A percentile compares a stretch with the other conserved stretches of the same genome.
These are phyloP conservation scores for Eumaeus atala DNA, from an alignment of 1,140 invertebrate genomes.

Conservation along the genomic window DNA sequence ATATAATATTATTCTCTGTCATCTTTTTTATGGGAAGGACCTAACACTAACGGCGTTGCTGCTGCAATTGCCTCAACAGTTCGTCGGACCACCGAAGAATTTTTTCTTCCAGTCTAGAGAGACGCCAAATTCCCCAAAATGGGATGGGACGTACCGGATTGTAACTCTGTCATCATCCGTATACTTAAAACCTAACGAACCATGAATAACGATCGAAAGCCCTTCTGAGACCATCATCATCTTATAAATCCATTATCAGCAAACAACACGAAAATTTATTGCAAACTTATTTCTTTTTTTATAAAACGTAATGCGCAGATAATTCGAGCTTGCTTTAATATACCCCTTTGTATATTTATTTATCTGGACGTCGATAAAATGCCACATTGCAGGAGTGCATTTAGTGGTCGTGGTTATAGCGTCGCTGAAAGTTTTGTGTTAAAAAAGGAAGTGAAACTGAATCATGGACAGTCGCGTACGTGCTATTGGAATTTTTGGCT, in stretches of 20 bases:
- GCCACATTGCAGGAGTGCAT: slow-evolving; percentile 15
- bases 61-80: too few species aligned
- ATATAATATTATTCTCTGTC: too few species aligned
- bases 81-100: too few species aligned
- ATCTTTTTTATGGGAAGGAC: too few species aligned
- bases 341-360: slow-evolving; percentile 1
- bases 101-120: too few species aligned
- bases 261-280: background rate
- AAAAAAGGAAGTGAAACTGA: slow-evolving; percentile 28
- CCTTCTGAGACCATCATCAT: background rate
- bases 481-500: slow-evolving; percentile 17
- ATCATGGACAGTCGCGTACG: slow-evolving; percentile 32
- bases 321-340: background rate
- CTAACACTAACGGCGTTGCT: too few species aligned
- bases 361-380: slow-evolving; percentile 14
- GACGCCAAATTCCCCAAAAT: too few species aligned
- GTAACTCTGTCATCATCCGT: too few species aligned
- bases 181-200: too few species aligned
- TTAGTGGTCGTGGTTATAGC: slow-evolving; percentile 19
- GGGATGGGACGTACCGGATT: too few species aligned
- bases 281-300: background rate
- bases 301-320: background rate
- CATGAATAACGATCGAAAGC: too few species aligned
- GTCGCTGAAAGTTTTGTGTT: slow-evolving; percentile 36
- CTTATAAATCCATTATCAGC: background rate